Percentiles rank a stretch among this genome's conserved stretches.
These are phyloP conservation scores for Melinaea marsaeus DNA, from an alignment of 2,888 invertebrate species.

Conservation along the genomic window DNA sequence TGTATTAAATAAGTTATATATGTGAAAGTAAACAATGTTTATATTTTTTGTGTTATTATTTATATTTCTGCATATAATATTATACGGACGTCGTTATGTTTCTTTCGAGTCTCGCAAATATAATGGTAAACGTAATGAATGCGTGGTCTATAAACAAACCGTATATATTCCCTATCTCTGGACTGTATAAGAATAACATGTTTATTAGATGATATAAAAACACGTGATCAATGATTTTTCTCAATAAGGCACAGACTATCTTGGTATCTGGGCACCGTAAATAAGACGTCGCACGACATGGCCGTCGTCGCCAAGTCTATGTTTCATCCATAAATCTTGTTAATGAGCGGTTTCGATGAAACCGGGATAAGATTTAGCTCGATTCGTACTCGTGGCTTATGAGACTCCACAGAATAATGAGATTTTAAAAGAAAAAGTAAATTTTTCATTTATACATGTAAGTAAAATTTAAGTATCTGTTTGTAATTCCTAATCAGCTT, in stretches of 20 bases:
- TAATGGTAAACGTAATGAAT: too few species aligned
- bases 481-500: too few species aligned
- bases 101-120: too few species aligned
- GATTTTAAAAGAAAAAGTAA: too few species aligned
- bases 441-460: not conserved
- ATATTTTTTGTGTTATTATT: too few species aligned
- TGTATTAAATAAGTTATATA: too few species aligned
- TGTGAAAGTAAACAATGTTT: too few species aligned
- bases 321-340: conserved; percentile 72
- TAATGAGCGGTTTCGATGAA: conserved; percentile 72
- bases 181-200: not conserved
- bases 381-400: conserved; percentile 28
- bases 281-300: conserved; percentile 65
- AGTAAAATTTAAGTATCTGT: too few species aligned
- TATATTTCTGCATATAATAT: too few species aligned
- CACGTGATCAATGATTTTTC: conserved; percentile 29
- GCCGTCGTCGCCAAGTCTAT: conserved; percentile 62
- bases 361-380: conserved; percentile 59
- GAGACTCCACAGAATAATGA: too few species aligned
- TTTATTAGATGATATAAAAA: not conserved
- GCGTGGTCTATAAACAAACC: too few species aligned
- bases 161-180: not conserved
- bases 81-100: too few species aligned
- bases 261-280: conserved; percentile 62
- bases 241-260: conserved; percentile 49